Evolutionary conservation across 2,797 vertebrate genomes (phyloP), one percentile per base, ranked within the genome.

Genomic region (Mareca penelope): DNA sequence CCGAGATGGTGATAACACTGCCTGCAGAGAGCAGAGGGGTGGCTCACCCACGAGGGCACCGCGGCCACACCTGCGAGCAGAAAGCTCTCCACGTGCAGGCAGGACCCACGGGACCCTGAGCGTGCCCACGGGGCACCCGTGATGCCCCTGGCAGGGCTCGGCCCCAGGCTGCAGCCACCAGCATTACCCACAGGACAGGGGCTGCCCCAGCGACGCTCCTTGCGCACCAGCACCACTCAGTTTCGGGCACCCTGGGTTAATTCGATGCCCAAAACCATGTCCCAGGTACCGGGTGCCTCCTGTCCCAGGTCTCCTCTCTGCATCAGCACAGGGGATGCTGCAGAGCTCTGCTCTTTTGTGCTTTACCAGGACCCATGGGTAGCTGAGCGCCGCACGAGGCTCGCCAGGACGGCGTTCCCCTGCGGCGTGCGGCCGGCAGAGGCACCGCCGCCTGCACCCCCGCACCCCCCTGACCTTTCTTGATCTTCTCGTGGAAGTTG

Each of bases 401-500:
- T 24, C 33, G 26, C 33, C 23, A 24, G 33, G 57, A 52, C 13
- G 8, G 14, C 8, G 24, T 52, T 52, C 14, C 50, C 48, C 48
- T 23, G 46, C 22, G 11, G 46, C 4, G 46, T 22, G n/a, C 11
- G 9, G 7, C 29, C 7, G 7, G 55, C 56, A 59, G 33, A 35
- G 57, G 7, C 23, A 15, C 26, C 35, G 3, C 44, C 9, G 2
- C 37, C 37, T 23, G 12, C 37, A 10, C 8, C 11, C 3, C 29
- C 6, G 6, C 6, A 12, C 18, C 2, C 9, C 48, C 2, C 5
- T 90, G 88, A 99, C 99, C 99, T 98, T 99, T 99, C 65, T 98
- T 98, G 95, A 99, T 99, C 98, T 99, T 99, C 97, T 98, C 98
- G 0, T 99, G 98, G 88, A 99, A 99, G 96, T 99, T 99, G 80